Percentiles rank a stretch among this genome's conserved stretches.
These are phyloP conservation scores for Leptura quadrifasciata DNA, from an alignment of 2,888 invertebrate species.

Conservation along the genomic window DNA sequence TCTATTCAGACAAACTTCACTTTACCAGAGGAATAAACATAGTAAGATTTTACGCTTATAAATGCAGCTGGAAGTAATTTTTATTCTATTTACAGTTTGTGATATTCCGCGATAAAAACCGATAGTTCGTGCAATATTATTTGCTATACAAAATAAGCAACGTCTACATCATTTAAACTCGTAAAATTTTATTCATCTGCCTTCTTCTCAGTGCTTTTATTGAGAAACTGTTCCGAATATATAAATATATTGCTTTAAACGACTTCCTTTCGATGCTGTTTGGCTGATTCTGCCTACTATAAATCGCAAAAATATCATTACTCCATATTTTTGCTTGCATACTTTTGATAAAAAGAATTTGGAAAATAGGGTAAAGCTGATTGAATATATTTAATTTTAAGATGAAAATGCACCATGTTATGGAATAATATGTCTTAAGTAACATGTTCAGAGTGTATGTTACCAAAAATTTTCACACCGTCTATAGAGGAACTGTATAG, in stretches of 20 bases:
- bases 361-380: too few species aligned
- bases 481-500: too few species aligned
- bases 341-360: neutral
- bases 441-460: too few species aligned
- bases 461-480: too few species aligned
- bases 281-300: neutral
- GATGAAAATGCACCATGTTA: too few species aligned
- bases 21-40: too few species aligned
- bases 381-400: too few species aligned
- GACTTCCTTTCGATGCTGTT: neutral
- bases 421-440: too few species aligned
- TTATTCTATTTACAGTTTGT: neutral
- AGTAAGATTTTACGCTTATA: neutral
- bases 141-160: neutral
- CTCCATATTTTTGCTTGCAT: conserved; percentile 6
- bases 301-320: neutral
- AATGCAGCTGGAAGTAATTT: neutral
- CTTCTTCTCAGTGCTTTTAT: neutral
- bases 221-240: conserved; percentile 1
- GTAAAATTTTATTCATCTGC: conserved; percentile 3
- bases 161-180: neutral
- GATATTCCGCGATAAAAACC: neutral
- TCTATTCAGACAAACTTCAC: too few species aligned
- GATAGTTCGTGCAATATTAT: neutral
- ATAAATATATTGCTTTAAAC: conserved; percentile 4